Percentiles rank a stretch among this genome's conserved stretches.
These are phyloP conservation scores for Anoplius nigerrimus DNA, from an alignment of 2,888 invertebrate genomes.

Conservation along the genomic window DNA sequence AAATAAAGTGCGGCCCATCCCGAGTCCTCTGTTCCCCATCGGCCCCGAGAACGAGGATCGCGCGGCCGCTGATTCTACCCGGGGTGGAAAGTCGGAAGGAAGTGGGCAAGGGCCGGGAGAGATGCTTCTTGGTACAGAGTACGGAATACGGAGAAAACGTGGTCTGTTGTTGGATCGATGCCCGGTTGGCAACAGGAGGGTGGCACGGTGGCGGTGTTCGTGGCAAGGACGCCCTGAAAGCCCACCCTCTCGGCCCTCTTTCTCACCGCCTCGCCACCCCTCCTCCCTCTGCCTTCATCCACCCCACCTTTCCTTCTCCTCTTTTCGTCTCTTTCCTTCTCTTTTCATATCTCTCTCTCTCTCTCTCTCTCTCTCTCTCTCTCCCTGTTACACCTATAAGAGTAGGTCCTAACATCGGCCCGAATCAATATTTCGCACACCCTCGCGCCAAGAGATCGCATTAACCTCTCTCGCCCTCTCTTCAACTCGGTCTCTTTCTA, in stretches of 20 bases:
- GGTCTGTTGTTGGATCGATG: slow-evolving; percentile 69
- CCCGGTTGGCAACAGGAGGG: slow-evolving; percentile 68
- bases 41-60: background rate
- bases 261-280: too few relatives aligned
- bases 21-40: too few relatives aligned
- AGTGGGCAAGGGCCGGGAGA: slow-evolving; percentile 22
- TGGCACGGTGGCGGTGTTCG: slow-evolving; percentile 36
- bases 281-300: too few relatives aligned
- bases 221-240: slow-evolving; percentile 30
- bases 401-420: slow-evolving; percentile 37
- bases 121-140: slow-evolving; percentile 46
- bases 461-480: slow-evolving; percentile 51
- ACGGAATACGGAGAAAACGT: slow-evolving; percentile 46
- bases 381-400: slow-evolving; percentile 36
- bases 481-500: slow-evolving; percentile 8
- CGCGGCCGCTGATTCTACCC: slow-evolving; percentile 17
- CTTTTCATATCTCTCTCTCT: slow-evolving; percentile 18
- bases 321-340: slow-evolving; percentile 20
- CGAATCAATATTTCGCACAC: slow-evolving; percentile 54
- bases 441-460: slow-evolving; percentile 48
- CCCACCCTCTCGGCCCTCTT: too few relatives aligned
- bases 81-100: slow-evolving; percentile 29
- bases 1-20: too few relatives aligned
- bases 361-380: slow-evolving; percentile 20
- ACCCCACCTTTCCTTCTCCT: too few relatives aligned